A percentile compares a stretch with the other conserved stretches of the same genome.
These are phyloP conservation scores for Acanthopagrus latus DNA, from an alignment of 2,797 vertebrate genomes.

Conservation along the genomic window DNA sequence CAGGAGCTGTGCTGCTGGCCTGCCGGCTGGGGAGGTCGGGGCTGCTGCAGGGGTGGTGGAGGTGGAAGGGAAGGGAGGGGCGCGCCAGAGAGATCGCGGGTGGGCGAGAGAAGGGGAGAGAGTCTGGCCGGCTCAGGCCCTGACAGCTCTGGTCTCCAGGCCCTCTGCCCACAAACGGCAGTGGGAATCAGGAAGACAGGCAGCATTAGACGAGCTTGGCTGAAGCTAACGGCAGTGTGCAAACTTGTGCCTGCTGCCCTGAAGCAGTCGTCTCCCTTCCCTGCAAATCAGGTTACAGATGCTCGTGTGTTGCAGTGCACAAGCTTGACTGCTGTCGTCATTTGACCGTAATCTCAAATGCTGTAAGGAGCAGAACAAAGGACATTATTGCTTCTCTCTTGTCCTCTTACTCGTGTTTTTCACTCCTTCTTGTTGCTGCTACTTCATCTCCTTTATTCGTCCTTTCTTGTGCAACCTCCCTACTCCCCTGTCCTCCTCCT, in stretches of 20 bases:
- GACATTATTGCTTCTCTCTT: slow-evolving; percentile 1
- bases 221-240: slow-evolving; percentile 42
- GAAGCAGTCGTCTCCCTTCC: slow-evolving; percentile 39
- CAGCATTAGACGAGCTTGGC: slow-evolving; percentile 64
- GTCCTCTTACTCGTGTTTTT: background rate
- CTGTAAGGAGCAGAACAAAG: slow-evolving; percentile 20
- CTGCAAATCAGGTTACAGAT: slow-evolving; percentile 47
- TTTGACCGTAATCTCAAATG: slow-evolving; percentile 29
- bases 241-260: slow-evolving; percentile 45
- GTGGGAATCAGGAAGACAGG: slow-evolving; percentile 56
- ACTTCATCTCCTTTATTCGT: slow-evolving; percentile 6
- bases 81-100: slow-evolving; percentile 64
- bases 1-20: slow-evolving; percentile 57
- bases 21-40: slow-evolving; percentile 49
- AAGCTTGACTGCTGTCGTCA: slow-evolving; percentile 24
- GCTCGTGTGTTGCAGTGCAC: slow-evolving; percentile 22
- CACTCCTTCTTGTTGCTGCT: background rate
- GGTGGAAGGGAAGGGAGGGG: slow-evolving; percentile 14
- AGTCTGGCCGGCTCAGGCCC: slow-evolving; percentile 64
- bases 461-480: background rate
- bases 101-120: slow-evolving; percentile 60
- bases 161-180: slow-evolving; percentile 68
- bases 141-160: slow-evolving; percentile 75
- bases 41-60: slow-evolving; percentile 28
- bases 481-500: slow-evolving; percentile 10